phyloP scores from a whole-genome alignment of 2,113 vertebrate species.

The Calypte anna region DNA sequence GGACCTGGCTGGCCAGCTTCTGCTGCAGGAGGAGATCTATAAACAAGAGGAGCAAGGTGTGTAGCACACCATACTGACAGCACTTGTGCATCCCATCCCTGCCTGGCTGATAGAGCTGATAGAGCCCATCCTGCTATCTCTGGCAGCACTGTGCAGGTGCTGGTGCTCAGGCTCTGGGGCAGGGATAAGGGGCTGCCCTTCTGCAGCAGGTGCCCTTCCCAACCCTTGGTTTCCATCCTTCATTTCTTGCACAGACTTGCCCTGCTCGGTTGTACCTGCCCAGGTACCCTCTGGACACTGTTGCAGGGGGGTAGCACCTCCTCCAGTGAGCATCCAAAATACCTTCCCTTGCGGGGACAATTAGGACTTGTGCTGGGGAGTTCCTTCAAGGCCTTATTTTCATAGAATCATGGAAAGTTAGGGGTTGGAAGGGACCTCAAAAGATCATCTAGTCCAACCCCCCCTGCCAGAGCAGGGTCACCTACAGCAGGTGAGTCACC shows the following conservation, averaged over 20 bases:
- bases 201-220: not conserved
- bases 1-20: not conserved
- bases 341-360: not conserved
- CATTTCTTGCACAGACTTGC: accelerated
- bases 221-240: not conserved
- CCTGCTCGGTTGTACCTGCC: not conserved
- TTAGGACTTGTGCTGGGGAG: not conserved
- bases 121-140: not conserved
- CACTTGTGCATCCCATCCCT: not conserved
- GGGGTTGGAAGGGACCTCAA: too few relatives aligned
- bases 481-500: not conserved
- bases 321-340: not conserved
- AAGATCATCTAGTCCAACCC: too few relatives aligned
- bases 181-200: not conserved
- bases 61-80: accelerated
- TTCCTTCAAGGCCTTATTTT: slow-evolving; percentile 47
- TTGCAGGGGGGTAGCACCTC: not conserved
- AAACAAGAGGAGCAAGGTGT: not conserved
- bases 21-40: not conserved
- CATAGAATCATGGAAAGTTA: too few relatives aligned
- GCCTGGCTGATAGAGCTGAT: accelerated
- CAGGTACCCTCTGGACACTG: not conserved
- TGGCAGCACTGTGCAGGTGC: accelerated
- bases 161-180: not conserved
- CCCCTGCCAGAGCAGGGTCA: too few relatives aligned